Evolutionary conservation across 1,140 invertebrate genomes (phyloP).

Genomic region (Zaprionus ornatus): DNA sequence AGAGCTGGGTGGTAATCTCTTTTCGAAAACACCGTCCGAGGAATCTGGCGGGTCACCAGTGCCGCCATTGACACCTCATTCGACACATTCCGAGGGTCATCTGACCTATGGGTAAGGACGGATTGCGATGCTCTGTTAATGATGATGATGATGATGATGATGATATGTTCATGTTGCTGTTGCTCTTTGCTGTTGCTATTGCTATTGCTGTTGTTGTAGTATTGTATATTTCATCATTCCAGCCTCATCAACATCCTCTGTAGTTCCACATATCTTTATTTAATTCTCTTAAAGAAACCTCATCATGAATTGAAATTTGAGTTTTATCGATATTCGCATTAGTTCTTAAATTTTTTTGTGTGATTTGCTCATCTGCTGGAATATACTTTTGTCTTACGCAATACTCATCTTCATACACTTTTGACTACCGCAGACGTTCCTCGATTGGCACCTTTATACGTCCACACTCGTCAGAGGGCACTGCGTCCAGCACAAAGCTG

Average conservation of each 20-base stretch:
- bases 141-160: constrained; percentile 12
- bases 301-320: constrained; percentile 6
- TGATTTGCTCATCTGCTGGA: constrained; percentile 14
- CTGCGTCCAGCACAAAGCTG: constrained; percentile 86
- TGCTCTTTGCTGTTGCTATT: constrained; percentile 47
- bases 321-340: background rate
- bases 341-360: constrained; percentile 10
- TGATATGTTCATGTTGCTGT: constrained; percentile 43
- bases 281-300: constrained; percentile 1
- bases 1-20: constrained; percentile 93
- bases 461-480: constrained; percentile 89
- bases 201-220: constrained; percentile 31
- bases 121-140: constrained; percentile 28
- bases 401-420: background rate
- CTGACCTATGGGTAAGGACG: constrained; percentile 83
- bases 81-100: constrained; percentile 84
- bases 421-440: constrained; percentile 70
- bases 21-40: constrained; percentile 94
- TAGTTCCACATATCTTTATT: background rate
- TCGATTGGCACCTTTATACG: constrained; percentile 84
- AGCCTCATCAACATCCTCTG: background rate
- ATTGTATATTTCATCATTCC: constrained; percentile 4
- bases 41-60: constrained; percentile 87
- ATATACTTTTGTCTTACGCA: background rate
- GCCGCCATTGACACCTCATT: constrained; percentile 84